Base-by-base conservation (phyloP, 2,113 vertebrate species). In the Elaphurus davidianus region DNA sequence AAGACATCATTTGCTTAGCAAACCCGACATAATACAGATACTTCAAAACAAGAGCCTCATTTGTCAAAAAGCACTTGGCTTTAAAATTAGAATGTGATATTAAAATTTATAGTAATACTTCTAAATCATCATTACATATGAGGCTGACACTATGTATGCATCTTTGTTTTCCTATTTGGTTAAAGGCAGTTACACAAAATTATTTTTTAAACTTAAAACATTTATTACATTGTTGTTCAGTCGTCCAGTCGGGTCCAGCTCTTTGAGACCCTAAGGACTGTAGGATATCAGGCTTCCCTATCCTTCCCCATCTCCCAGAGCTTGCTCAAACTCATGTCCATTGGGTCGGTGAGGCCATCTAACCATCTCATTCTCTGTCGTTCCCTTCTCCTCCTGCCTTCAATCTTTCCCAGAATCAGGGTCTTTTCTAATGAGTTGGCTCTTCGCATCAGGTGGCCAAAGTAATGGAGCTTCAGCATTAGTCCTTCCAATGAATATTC, bases 51-150 rank as follows among this genome's bases (percentile, higher is more conserved):
- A 54, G 25, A 89, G 40, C 55, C 54, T 91, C 30, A 64, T 76
- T 97, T 95, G 60, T 98, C 52, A 95, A 85, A 96, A 95, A 59
- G 27, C 27, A 91, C 55, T 85, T 96, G 87, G 55, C n/a, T 97
- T 96, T 97, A 95, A 95, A 93, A 87, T 90, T 54, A 88, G 28
- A 83, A 91, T 45, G 50, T 54, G n/a, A 88, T 78, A 83, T 43
- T 1, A 30, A 82, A 90, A 96, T 93, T 52, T 64, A 83, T 0
- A 85, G 59, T 50, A 83, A 52, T 67, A 96, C 27, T 74, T 81
- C 33, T 91, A 36, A 92, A 87, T 2, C 1, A 13, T 52, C 87
- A 71, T 60, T 71, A 81, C 27, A 74, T 74, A 91, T 11, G n/a
- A 36, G 60, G 30, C 54, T 85, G 30, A 50, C 55, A 94, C 64